Evolutionary conservation across 2,888 invertebrate genomes (phyloP).

Genomic region (Hipparchia semele): DNA sequence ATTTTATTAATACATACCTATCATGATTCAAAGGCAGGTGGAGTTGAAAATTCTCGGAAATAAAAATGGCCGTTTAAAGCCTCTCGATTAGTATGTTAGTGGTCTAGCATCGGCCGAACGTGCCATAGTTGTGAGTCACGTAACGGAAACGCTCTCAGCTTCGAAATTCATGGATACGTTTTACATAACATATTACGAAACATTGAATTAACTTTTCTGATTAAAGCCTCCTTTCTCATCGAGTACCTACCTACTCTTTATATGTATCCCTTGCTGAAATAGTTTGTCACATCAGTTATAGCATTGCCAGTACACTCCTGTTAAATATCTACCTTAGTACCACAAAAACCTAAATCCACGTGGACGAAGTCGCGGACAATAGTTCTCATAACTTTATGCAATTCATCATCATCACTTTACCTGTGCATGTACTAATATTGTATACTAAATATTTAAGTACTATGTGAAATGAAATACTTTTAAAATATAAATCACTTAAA

Average conservation of each 20-base stretch:
- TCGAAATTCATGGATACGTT: constrained; percentile 53
- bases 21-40: constrained; percentile 48
- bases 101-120: constrained; percentile 68
- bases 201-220: constrained; percentile 15
- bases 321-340: no score
- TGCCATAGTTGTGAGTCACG: constrained; percentile 80
- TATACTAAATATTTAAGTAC: neutral
- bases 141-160: constrained; percentile 76
- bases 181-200: constrained; percentile 30
- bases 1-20: constrained; percentile 27
- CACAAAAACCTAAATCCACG: no score
- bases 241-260: no score
- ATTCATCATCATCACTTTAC: no score
- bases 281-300: no score
- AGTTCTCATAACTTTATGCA: no score
- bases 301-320: no score
- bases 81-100: constrained; percentile 74
- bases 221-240: constrained; percentile 3
- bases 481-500: neutral
- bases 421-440: no score
- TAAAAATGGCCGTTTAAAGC: constrained; percentile 61
- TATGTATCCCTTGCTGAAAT: no score
- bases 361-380: no score
- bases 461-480: neutral
- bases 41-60: constrained; percentile 55